Percentiles rank a stretch among this genome's conserved stretches.
Conservation (phyloP, 2,797 vertebrate genomes). For the Tenualosa ilisha region DNA sequence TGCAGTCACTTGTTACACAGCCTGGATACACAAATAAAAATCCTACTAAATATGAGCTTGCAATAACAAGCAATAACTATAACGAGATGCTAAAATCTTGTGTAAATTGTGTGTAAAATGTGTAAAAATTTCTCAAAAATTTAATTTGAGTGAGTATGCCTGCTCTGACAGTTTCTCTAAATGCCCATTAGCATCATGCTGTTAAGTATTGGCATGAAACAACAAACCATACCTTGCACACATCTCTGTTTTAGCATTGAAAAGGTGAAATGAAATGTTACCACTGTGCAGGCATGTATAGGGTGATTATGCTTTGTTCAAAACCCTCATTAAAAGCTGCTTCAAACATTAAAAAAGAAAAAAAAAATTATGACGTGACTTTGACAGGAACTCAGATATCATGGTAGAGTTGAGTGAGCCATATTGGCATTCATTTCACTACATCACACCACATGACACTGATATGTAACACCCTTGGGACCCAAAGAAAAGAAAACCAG, state of each 20-base stretch:
- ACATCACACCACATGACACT: conserved; percentile 5
- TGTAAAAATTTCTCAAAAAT: neutral
- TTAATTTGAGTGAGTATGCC: neutral
- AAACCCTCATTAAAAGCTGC: neutral
- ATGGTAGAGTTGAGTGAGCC: neutral
- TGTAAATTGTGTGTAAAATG: neutral
- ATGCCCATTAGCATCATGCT: neutral
- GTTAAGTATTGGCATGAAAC: neutral
- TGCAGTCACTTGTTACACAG: neutral
- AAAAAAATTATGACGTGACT: neutral
- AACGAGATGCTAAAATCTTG: neutral
- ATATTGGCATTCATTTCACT: neutral
- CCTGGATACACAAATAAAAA: neutral
- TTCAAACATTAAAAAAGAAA: neutral
- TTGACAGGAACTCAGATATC: neutral
- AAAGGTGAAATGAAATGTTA: neutral
- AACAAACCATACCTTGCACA: neutral
- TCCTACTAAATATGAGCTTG: neutral
- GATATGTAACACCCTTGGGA: conserved; percentile 40
- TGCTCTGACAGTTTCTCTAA: neutral
- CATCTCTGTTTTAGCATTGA: neutral
- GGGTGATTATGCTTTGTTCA: neutral
- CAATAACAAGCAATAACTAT: neutral
- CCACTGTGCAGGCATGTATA: neutral
- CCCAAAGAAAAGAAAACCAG: conserved; percentile 42